phyloP scores from a whole-genome alignment of 1,140 invertebrate species.

The Drosophila ogumai region DNA sequence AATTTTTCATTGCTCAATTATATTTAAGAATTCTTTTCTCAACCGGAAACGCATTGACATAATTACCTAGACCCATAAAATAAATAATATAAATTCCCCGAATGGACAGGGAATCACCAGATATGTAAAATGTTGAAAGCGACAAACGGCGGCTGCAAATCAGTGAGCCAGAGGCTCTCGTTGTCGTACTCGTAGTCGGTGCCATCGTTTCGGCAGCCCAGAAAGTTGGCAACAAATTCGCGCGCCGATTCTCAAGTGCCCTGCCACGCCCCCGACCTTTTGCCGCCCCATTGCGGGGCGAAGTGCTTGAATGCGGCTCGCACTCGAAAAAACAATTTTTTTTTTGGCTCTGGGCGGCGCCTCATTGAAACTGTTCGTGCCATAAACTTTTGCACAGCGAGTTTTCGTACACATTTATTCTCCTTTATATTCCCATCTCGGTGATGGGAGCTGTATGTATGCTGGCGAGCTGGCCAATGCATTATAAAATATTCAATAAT shows the following conservation, averaged over 20 bases:
- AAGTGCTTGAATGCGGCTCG: slow-evolving; percentile 40
- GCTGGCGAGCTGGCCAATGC: slow-evolving; percentile 14
- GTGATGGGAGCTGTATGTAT: slow-evolving; percentile 1
- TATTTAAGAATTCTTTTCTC: not conserved
- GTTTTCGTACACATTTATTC: slow-evolving; percentile 31
- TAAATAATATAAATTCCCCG: slow-evolving; percentile 26
- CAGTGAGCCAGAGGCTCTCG: slow-evolving; percentile 36
- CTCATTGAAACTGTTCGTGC: slow-evolving; percentile 36
- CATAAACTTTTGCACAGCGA: slow-evolving; percentile 35
- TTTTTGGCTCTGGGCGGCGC: slow-evolving; percentile 34
- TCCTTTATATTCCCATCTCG: slow-evolving; percentile 1
- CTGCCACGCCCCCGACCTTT: not conserved
- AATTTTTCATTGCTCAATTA: too few species aligned
- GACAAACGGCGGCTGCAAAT: slow-evolving; percentile 36
- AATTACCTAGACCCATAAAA: slow-evolving; percentile 8
- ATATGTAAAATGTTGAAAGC: slow-evolving; percentile 32
- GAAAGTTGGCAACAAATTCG: slow-evolving; percentile 57
- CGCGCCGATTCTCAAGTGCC: slow-evolving; percentile 45
- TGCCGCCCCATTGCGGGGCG: not conserved
- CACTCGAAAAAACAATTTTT: slow-evolving; percentile 37
- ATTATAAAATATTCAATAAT: slow-evolving; percentile 59
- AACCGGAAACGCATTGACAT: not conserved
- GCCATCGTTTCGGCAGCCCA: slow-evolving; percentile 24
- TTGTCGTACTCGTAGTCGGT: slow-evolving; percentile 4
- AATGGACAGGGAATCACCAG: slow-evolving; percentile 15